Percentiles rank a stretch among this genome's conserved stretches.
These are phyloP conservation scores for Alcis repandata DNA, from an alignment of 2,888 invertebrate genomes.

Conservation along the genomic window DNA sequence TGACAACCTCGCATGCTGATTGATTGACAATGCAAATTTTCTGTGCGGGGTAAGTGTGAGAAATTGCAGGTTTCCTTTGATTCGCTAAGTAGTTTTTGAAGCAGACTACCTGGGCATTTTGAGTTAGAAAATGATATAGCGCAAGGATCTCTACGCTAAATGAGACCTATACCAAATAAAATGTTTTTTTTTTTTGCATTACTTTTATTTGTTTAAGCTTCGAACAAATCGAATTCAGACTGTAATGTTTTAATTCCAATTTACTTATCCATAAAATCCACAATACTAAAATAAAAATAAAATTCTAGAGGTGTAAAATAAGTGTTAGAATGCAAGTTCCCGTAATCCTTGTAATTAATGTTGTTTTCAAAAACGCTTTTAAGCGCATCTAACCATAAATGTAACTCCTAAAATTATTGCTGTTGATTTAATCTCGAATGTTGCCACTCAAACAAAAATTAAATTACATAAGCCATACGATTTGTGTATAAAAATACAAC, in stretches of 20 bases:
- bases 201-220: too few species aligned
- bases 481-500: constrained; percentile 48
- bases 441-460: constrained; percentile 64
- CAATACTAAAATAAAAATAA: neutral
- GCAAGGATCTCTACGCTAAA: too few species aligned
- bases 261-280: neutral
- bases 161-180: too few species aligned
- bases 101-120: too few species aligned
- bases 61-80: constrained; percentile 52
- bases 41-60: constrained; percentile 53
- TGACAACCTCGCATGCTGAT: constrained; percentile 68
- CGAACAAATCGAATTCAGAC: too few species aligned
- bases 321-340: neutral
- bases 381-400: constrained; percentile 17
- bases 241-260: neutral
- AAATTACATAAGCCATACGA: constrained; percentile 67
- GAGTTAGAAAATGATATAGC: too few species aligned
- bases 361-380: constrained; percentile 4
- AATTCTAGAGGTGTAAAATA: neutral
- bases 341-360: constrained; percentile 16
- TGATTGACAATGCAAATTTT: constrained; percentile 71
- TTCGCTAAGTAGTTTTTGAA: constrained; percentile 26
- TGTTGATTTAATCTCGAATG: constrained; percentile 26
- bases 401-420: constrained; percentile 27
- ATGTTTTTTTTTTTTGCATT: too few species aligned